phyloP scores from a whole-genome alignment of 2,797 vertebrate species.

The Masticophis lateralis region DNA sequence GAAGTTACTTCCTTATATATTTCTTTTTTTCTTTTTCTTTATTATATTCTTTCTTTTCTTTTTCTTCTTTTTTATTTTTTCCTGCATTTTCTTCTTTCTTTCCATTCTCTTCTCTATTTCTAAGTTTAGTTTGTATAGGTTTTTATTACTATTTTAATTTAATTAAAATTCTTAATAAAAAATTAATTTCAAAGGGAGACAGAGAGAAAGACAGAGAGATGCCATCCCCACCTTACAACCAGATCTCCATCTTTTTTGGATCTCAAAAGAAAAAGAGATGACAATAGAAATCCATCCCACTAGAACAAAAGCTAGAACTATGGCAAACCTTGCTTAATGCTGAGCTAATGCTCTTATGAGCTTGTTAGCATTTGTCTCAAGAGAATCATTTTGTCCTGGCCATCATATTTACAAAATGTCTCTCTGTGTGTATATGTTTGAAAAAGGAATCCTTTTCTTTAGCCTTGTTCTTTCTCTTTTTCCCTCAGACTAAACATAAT shows the following conservation, averaged over 20 bases:
- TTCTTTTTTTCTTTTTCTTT: neutral
- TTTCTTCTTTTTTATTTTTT: neutral
- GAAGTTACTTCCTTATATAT: neutral
- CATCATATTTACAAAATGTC: neutral
- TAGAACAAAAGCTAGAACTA: neutral
- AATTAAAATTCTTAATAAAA: neutral
- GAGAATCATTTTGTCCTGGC: constrained; percentile 20
- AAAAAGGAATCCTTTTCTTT: constrained; percentile 19
- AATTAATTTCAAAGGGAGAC: neutral
- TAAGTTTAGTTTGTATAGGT: neutral
- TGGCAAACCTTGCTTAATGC: neutral
- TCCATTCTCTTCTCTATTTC: neutral
- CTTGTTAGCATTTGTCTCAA: constrained; percentile 18
- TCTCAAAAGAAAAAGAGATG: neutral
- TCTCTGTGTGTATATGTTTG: constrained; percentile 11
- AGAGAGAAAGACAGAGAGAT: neutral
- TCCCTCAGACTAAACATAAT: constrained; percentile 1
- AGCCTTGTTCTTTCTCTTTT: neutral
- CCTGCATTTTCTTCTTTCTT: neutral
- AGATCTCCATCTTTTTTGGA: neutral
- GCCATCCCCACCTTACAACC: no score
- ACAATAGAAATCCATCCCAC: neutral
- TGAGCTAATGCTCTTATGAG: constrained; percentile 19
- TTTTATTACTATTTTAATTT: neutral
- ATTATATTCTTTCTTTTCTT: neutral